Percentiles rank a stretch among this genome's conserved stretches.
Conservation (phyloP, 2,113 vertebrate genomes). For the Festucalex cinctus region DNA sequence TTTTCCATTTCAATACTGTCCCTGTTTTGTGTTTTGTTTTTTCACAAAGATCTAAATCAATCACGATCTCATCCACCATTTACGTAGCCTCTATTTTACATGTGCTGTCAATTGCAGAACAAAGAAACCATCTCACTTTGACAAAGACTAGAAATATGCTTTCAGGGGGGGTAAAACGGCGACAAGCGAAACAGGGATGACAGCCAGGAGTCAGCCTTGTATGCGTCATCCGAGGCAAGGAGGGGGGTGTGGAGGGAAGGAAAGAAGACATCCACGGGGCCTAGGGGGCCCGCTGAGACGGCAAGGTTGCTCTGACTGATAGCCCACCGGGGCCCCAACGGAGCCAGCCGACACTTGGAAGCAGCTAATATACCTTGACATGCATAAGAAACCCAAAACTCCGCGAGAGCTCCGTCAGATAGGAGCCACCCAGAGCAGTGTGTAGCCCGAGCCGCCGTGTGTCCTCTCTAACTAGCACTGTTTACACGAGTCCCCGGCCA, state of each 20-base stretch:
- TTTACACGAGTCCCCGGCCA: conserved; percentile 74
- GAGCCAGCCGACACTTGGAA: conserved; percentile 46
- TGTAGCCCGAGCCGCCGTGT: conserved; percentile 50
- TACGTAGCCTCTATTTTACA: too few relatives aligned
- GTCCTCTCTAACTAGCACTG: conserved; percentile 71
- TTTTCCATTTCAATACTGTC: too few relatives aligned
- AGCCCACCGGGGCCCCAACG: conserved; percentile 65
- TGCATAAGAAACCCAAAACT: conserved; percentile 73
- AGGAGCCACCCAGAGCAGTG: conserved; percentile 70
- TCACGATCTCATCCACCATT: too few relatives aligned
- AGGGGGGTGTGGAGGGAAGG: conserved; percentile 21
- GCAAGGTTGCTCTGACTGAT: conserved; percentile 61
- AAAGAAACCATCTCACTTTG: too few relatives aligned
- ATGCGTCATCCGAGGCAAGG: conserved; percentile 15
- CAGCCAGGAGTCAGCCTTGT: conserved; percentile 9
- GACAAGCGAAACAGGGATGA: conserved; percentile 14
- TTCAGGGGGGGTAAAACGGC: background rate
- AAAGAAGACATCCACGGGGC: conserved; percentile 18
- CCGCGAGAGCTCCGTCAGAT: conserved; percentile 59
- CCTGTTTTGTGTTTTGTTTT: too few relatives aligned
- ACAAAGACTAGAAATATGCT: too few relatives aligned
- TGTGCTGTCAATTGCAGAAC: too few relatives aligned
- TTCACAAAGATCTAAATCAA: too few relatives aligned
- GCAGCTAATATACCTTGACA: conserved; percentile 76
- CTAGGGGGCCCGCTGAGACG: conserved; percentile 35